Conservation (phyloP, 1,140 invertebrate species). For the Zaprionus taronus region DNA sequence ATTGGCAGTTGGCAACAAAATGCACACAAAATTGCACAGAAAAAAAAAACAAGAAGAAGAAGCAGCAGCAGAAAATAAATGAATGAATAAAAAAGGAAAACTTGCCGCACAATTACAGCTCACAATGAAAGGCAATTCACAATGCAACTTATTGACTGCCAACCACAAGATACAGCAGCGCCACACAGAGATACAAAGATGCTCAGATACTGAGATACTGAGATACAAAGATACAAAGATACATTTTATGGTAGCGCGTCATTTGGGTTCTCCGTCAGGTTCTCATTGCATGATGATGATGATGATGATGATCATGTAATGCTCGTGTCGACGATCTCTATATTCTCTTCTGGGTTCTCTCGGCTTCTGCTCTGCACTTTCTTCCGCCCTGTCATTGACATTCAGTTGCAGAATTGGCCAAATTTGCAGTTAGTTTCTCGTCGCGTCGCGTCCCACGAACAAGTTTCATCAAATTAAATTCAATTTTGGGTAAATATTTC, state of each 20-base stretch:
- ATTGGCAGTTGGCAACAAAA: conserved; percentile 63
- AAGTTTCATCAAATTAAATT: conserved; percentile 27
- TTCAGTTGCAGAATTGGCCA: conserved; percentile 65
- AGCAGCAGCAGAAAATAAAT: conserved; percentile 26
- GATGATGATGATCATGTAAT: conserved; percentile 47
- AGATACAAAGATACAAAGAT: no score
- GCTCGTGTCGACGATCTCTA: background rate
- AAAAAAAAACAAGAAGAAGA: conserved; percentile 31
- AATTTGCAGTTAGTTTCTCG: conserved; percentile 68
- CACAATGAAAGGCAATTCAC: conserved; percentile 51
- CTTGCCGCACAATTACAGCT: conserved; percentile 53
- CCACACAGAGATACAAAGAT: conserved; percentile 28
- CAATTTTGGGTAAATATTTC: conserved; percentile 54
- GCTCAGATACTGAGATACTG: conserved; percentile 17
- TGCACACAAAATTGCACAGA: conserved; percentile 51
- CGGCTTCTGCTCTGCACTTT: conserved; percentile 17
- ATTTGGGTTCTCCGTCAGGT: conserved; percentile 38
- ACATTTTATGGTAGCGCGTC: conserved; percentile 26
- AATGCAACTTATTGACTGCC: conserved; percentile 73
- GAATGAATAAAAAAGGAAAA: conserved; percentile 17
- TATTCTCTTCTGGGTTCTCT: background rate
- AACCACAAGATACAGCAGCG: conserved; percentile 45
- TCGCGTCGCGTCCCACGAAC: conserved; percentile 52
- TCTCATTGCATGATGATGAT: conserved; percentile 29
- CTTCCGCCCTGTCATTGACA: conserved; percentile 69